These are phyloP conservation scores for Galeruca laticollis DNA, from an alignment of 2,888 invertebrate species.

Conservation along the genomic window DNA sequence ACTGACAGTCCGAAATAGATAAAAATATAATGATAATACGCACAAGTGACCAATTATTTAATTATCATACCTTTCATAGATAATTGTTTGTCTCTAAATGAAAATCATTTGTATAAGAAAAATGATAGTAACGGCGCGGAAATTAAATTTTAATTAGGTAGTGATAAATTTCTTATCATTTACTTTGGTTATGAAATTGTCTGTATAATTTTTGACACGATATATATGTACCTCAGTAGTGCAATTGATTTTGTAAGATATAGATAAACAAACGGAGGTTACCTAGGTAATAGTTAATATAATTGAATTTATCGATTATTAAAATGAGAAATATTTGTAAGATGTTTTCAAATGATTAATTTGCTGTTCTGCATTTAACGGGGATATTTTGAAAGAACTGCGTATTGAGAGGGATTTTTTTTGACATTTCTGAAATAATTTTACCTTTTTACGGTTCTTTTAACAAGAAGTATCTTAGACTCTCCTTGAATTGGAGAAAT, in stretches of 20 bases:
- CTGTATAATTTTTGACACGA: not conserved
- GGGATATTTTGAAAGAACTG: too few relatives aligned
- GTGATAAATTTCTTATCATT: slow-evolving; percentile 1
- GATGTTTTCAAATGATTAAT: too few relatives aligned
- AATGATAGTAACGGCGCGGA: too few relatives aligned
- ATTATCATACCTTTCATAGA: too few relatives aligned
- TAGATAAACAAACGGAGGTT: not conserved
- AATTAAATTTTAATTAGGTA: not conserved
- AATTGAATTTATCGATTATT: too few relatives aligned
- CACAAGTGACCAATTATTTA: too few relatives aligned
- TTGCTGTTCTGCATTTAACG: too few relatives aligned
- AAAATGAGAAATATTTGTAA: too few relatives aligned
- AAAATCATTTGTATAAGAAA: too few relatives aligned
- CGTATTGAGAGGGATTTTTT: not conserved
- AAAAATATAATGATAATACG: too few relatives aligned
- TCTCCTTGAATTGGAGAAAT: slow-evolving; percentile 42
- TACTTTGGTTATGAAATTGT: not conserved
- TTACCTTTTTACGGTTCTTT: slow-evolving; percentile 25
- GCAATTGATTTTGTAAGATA: not conserved
- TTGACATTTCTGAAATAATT: slow-evolving; percentile 14
- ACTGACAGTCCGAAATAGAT: too few relatives aligned
- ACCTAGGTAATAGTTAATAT: not conserved
- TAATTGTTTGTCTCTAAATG: too few relatives aligned
- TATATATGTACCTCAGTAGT: slow-evolving; percentile 1
- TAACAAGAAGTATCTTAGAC: slow-evolving; percentile 34